Base-by-base conservation (phyloP, 2,797 vertebrate genomes). In the Muraenolepis orangiensis region DNA sequence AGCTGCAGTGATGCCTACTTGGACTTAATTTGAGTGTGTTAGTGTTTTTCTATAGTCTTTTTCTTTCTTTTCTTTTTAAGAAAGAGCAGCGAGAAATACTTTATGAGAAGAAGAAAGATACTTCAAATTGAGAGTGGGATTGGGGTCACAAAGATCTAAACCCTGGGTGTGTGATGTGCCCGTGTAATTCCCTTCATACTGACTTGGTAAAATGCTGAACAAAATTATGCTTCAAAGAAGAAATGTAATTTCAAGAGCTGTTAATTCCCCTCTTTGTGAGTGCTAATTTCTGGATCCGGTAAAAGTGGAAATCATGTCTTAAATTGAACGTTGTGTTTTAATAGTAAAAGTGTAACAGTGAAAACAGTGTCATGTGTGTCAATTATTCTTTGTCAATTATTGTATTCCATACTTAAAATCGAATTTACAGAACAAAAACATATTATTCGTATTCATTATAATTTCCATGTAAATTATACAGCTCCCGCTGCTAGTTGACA, bases 81-180 rank as follows among this genome's bases (percentile, higher is more conserved):
- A 64, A 23, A 26, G n/a, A 26, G n/a, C n/a, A 64, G 23, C 10
- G 10, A 6, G 10, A 26, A 23, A 26, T 64, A 2, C 57, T 57
- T 57, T 1, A 57, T 23, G 20, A 57, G 51, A 23, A 57, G 51
- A 57, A 1, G 3, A 5, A 0, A 28, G 64, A 26, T 66, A 29
- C 29, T 28, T 12, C 23, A 30, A 32, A 34, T 16, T 18, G 16
- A 28, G 14, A 31, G 29, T 30, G 31, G 29, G 31, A 69, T 34
- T 34, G 67, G 67, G 31, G 30, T 69, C 5, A 69, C 6, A 57
- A 23, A 30, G 8, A 29, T 4, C 7, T 26, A 57, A 72, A 42
- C 70, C 42, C 16, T 23, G 70, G 38, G 28, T 18, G 70, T 28
- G 36, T 71, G 70, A 46, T 71, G 70, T 14, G 42, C 46, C 42